phyloP scores from a whole-genome alignment of 2,797 vertebrate species.

The Cyclura pinguis region DNA sequence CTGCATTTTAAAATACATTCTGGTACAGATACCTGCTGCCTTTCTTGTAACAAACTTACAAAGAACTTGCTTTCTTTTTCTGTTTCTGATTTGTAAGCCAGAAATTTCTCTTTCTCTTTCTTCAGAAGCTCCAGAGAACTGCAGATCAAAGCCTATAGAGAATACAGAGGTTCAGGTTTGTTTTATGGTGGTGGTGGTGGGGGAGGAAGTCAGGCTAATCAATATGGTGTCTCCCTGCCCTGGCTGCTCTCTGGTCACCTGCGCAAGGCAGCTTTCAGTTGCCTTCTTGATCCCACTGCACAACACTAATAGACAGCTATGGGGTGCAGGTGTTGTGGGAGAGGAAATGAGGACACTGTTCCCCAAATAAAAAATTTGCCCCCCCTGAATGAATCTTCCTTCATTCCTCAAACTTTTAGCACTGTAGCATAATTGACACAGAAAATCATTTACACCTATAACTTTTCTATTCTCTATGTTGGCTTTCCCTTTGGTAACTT shows the following conservation, averaged over 20 bases:
- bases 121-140: slow-evolving; percentile 55
- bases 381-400: no score
- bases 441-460: no score
- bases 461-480: no score
- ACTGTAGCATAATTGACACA: no score
- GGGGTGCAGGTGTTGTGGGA: no score
- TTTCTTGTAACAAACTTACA: background rate
- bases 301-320: background rate
- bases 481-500: no score
- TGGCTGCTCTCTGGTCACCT: background rate
- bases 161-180: background rate
- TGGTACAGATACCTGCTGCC: background rate
- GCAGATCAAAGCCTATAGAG: slow-evolving; percentile 65
- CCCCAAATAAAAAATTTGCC: no score
- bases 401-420: no score
- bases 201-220: no score
- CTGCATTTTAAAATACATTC: background rate
- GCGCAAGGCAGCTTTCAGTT: background rate
- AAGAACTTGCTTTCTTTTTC: slow-evolving; percentile 22
- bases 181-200: no score
- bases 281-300: background rate
- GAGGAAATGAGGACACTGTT: no score
- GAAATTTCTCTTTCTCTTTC: slow-evolving; percentile 66
- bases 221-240: no score
- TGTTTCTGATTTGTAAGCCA: slow-evolving; percentile 57